phyloP scores from a whole-genome alignment of 2,797 vertebrate genomes.

The Bufotes viridis region DNA sequence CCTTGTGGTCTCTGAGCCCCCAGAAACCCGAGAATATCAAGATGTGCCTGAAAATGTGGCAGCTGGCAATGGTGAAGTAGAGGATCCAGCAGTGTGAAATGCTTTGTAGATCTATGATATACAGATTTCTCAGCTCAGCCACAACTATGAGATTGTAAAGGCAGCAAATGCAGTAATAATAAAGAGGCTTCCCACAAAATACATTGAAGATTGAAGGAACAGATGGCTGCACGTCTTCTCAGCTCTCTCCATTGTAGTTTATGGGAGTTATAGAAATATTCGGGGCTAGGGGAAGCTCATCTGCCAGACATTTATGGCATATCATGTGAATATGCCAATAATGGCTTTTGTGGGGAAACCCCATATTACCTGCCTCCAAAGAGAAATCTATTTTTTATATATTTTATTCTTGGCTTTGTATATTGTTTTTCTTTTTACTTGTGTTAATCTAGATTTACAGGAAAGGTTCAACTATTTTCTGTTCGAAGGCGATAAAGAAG shows the following conservation, averaged over 20 bases:
- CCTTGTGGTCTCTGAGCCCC: conserved; percentile 29
- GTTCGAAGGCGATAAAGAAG: neutral
- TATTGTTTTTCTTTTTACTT: neutral
- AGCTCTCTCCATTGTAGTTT: neutral
- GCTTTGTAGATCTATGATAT: neutral
- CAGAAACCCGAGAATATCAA: conserved; percentile 41
- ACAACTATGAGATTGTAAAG: neutral
- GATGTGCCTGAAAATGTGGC: conserved; percentile 35
- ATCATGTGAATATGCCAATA: neutral
- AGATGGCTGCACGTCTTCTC: neutral
- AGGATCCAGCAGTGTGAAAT: conserved; percentile 38
- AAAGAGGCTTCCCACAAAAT: neutral
- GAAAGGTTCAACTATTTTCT: neutral
- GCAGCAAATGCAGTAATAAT: neutral
- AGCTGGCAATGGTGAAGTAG: conserved; percentile 23
- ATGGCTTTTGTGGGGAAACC: neutral
- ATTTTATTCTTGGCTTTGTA: conserved; percentile 10
- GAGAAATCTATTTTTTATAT: neutral
- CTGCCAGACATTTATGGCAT: too few relatives aligned
- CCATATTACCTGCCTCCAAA: neutral
- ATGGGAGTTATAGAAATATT: too few relatives aligned
- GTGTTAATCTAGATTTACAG: neutral
- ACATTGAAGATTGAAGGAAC: neutral
- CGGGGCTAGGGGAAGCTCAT: neutral
- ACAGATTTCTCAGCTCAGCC: neutral